These are phyloP conservation scores for Cebidichthys violaceus DNA, from an alignment of 2,113 vertebrate species.

Conservation along the genomic window DNA sequence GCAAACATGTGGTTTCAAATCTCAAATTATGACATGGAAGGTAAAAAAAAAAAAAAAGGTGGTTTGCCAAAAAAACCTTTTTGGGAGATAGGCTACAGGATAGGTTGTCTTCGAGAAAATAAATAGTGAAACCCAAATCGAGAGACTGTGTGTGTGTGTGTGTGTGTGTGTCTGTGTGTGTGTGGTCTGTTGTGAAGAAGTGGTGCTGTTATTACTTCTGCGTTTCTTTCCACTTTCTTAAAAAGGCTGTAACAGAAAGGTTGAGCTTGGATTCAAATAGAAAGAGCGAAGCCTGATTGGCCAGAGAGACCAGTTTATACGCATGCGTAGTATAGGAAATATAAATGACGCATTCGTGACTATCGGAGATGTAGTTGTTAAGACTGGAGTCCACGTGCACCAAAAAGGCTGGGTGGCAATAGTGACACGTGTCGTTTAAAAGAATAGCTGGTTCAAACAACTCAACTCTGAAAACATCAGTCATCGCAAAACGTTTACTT, in stretches of 20 bases:
- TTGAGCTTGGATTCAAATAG: conserved; percentile 54
- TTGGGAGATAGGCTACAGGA: conserved; percentile 91
- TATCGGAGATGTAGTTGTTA: background rate
- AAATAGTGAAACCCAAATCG: conserved; percentile 95
- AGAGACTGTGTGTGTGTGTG: conserved; percentile 67
- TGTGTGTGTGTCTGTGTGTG: conserved; percentile 70
- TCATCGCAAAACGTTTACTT: background rate
- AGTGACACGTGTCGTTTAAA: background rate
- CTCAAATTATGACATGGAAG: conserved; percentile 86
- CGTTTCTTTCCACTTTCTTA: background rate
- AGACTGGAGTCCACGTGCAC: background rate
- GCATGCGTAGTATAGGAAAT: conserved; percentile 54
- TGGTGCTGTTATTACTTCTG: background rate
- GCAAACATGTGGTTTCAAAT: conserved; percentile 97
- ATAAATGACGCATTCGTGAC: background rate
- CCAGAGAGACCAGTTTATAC: background rate
- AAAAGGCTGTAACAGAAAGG: background rate
- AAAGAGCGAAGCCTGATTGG: conserved; percentile 23
- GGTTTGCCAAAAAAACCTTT: conserved; percentile 90
- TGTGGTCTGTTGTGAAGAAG: conserved; percentile 53
- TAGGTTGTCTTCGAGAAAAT: conserved; percentile 98
- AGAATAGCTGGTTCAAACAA: background rate
- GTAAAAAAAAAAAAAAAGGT: conserved; percentile 78
- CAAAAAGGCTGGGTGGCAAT: background rate
- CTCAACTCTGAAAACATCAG: background rate